phyloP scores from a whole-genome alignment of 2,797 vertebrate genomes.

The Leptatherina wallacei region DNA sequence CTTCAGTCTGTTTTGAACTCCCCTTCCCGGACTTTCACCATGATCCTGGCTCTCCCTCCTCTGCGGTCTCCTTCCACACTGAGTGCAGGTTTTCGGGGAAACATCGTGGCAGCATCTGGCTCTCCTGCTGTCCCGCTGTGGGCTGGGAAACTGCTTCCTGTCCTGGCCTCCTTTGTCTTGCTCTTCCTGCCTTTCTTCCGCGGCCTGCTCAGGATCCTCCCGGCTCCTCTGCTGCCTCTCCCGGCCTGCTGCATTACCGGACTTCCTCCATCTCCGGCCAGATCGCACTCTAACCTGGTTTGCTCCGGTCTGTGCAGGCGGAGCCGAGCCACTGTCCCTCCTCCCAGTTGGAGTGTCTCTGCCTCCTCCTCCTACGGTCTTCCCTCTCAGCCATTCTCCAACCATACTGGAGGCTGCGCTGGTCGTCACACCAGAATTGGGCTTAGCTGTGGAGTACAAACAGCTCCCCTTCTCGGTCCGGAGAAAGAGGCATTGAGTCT shows the following conservation, averaged over 20 bases:
- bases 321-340: constrained; percentile 2
- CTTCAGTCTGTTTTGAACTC: constrained; percentile 10
- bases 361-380: constrained; percentile 55
- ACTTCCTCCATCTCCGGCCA: constrained; percentile 83
- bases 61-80: constrained; percentile 32
- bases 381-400: constrained; percentile 73
- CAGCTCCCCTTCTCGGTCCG: constrained; percentile 80
- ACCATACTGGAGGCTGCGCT: constrained; percentile 51
- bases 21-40: constrained; percentile 26
- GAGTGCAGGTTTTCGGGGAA: constrained; percentile 42
- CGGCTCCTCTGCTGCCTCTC: constrained; percentile 54
- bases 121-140: constrained; percentile 30
- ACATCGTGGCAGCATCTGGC: constrained; percentile 36
- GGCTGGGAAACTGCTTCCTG: constrained; percentile 37
- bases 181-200: constrained; percentile 70
- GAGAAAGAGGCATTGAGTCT: constrained; percentile 83
- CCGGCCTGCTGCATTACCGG: constrained; percentile 53
- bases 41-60: constrained; percentile 35
- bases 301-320: constrained; percentile 42
- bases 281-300: constrained; percentile 73
- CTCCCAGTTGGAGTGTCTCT: constrained; percentile 38
- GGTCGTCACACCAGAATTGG: constrained; percentile 29
- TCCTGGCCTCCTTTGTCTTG: constrained; percentile 61
- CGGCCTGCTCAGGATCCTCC: constrained; percentile 34
- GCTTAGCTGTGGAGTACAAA: constrained; percentile 75